Base-by-base conservation (phyloP, 2,888 invertebrate species). In the Linnaemya vulpina region DNA sequence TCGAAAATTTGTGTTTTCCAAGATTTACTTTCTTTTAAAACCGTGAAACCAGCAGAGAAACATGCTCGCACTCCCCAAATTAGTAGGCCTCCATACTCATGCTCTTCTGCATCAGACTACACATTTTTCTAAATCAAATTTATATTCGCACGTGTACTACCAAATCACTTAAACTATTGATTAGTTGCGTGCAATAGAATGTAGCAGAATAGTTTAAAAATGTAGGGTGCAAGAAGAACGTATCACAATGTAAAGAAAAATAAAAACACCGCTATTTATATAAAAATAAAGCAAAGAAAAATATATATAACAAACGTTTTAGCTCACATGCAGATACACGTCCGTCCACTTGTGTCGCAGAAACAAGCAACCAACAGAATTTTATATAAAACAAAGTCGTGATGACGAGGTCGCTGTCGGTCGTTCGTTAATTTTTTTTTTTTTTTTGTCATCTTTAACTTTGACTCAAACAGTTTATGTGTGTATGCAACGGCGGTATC, bases 381-480 rank as follows among this genome's bases (percentile, higher is more conserved):
- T 73, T 85, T 79, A 71, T 73, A 79, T 62, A 55, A 83, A 83
- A 79, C 83, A 83, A 83, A 85, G 73, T 87, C 86, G 86, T 87
- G 86, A 87, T 87, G 80, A 81, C 75, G 83, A 83, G 86, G 86
- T 87, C 85, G 83, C 77, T 85, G 83, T 75, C 83, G 83, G 85
- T 84, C 74, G 77, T 63, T 77, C 51, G 63, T 80, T 80, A 58
- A 46, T 11, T 62, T 38, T 62, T 63, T 83, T 65, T 65, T 11
- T 62, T 38, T 62, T 70, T 83, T 71, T 65, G 53, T 17, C 43
- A 51, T 62, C 30, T 78, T 84, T 84, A 84, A 85, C 84, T 85
- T 85, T 78, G 82, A 82, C 82, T 85, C 60, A 70, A 82, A 75
- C 70, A 63, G 60, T 77, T 81, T 74, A 9, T 13, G 4, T 22